Conservation (phyloP, 2,797 vertebrate genomes). For the Euphonia xanthogaster region DNA sequence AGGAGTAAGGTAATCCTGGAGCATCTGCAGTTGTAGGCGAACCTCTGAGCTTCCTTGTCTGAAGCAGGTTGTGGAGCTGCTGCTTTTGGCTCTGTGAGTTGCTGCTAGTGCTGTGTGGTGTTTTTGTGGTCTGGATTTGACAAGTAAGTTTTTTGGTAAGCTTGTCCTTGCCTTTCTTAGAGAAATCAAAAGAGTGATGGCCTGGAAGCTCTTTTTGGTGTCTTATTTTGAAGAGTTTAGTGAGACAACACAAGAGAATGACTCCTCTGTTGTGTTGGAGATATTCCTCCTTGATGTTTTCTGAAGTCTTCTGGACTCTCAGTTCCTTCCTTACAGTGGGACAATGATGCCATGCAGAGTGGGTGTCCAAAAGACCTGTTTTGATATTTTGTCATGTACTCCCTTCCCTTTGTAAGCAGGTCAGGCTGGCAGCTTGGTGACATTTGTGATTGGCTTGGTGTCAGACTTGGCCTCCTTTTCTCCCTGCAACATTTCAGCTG, state of each 20-base stretch:
- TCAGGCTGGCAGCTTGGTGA: not conserved
- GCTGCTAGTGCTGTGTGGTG: not conserved
- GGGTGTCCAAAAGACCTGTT: not conserved
- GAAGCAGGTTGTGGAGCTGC: not conserved
- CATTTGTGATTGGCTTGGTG: not conserved
- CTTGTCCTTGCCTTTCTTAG: not conserved
- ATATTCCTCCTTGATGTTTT: not conserved
- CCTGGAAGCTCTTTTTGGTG: not conserved
- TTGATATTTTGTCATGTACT: not conserved
- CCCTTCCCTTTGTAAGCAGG: not conserved
- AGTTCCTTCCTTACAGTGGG: not conserved
- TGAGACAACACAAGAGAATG: not conserved
- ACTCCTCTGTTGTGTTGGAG: not conserved
- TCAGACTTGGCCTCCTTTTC: not conserved
- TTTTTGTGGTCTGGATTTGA: not conserved
- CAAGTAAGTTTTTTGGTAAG: not conserved
- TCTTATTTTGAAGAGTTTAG: not conserved
- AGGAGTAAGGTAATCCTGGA: not conserved
- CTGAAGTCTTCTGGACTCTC: not conserved
- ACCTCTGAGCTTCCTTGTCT: not conserved
- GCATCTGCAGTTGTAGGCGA: not conserved
- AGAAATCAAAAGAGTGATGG: not conserved
- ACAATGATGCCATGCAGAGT: not conserved
- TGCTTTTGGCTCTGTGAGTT: not conserved
- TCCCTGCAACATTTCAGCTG: accelerated